These are phyloP conservation scores for Theocolax elegans DNA, from an alignment of 1,140 invertebrate genomes.

Conservation along the genomic window DNA sequence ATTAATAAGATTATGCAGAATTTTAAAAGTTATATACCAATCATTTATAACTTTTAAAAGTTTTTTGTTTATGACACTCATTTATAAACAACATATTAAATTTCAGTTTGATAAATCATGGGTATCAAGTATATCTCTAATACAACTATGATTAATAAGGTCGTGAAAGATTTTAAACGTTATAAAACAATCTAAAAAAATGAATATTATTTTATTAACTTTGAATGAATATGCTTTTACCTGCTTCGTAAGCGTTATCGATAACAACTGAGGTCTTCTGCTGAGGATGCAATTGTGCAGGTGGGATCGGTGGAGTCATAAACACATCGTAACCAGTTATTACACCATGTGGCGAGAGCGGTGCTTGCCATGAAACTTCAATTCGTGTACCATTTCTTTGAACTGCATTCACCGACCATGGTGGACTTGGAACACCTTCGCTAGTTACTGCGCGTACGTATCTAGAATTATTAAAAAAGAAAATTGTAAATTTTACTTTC, in stretches of 20 bases:
- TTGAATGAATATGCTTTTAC: slow-evolving; percentile 58
- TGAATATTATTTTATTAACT: no score
- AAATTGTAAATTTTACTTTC: not conserved
- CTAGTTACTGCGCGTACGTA: slow-evolving; percentile 72
- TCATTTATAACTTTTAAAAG: no score
- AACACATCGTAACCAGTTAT: slow-evolving; percentile 75
- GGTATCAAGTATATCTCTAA: no score
- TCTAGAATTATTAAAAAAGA: no score
- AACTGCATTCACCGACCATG: slow-evolving; percentile 72
- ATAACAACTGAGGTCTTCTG: slow-evolving; percentile 65
- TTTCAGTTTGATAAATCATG: no score
- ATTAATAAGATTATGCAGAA: no score
- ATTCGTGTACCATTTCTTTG: slow-evolving; percentile 75
- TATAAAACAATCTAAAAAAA: no score
- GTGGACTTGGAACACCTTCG: slow-evolving; percentile 75
- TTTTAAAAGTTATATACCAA: no score
- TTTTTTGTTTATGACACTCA: no score
- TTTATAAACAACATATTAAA: no score
- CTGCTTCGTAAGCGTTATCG: slow-evolving; percentile 71
- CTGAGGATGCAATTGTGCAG: slow-evolving; percentile 51
- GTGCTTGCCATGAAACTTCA: slow-evolving; percentile 75
- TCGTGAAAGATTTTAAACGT: no score
- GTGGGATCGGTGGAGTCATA: slow-evolving; percentile 71
- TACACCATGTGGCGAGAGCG: slow-evolving; percentile 72
- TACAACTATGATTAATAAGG: no score